These are phyloP conservation scores for Ectropis grisescens DNA, from an alignment of 1,140 invertebrate species.

Conservation along the genomic window DNA sequence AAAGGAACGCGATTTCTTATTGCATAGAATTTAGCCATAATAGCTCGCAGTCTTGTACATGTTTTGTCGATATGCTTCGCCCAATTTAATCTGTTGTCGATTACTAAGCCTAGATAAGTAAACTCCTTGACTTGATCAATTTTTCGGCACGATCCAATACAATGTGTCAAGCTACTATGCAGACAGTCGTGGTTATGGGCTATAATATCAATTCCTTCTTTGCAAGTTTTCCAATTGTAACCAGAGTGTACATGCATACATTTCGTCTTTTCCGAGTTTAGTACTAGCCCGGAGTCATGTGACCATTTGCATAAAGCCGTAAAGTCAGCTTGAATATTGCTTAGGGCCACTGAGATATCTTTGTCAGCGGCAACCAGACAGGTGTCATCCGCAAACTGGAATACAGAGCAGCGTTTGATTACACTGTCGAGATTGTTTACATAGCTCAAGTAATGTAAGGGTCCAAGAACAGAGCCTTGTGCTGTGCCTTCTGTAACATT, in stretches of 20 bases:
- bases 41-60: slow-evolving; percentile 11
- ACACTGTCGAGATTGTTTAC: slow-evolving; percentile 7
- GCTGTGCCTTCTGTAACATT: slow-evolving; percentile 8
- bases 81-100: slow-evolving; percentile 15
- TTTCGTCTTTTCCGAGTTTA: slow-evolving; percentile 16
- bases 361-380: slow-evolving; percentile 10
- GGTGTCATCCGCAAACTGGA: slow-evolving; percentile 19
- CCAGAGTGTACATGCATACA: slow-evolving; percentile 13
- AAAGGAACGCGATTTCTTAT: slow-evolving; percentile 8
- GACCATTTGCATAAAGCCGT: slow-evolving; percentile 13
- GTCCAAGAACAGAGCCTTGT: slow-evolving; percentile 17
- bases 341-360: slow-evolving; percentile 1
- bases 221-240: slow-evolving; percentile 5
- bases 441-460: slow-evolving; percentile 12
- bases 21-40: slow-evolving; percentile 12
- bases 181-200: slow-evolving; percentile 8
- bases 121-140: slow-evolving; percentile 8
- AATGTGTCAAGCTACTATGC: slow-evolving; percentile 3
- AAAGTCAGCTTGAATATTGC: slow-evolving; percentile 10
- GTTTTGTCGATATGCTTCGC: slow-evolving; percentile 10
- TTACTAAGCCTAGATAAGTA: slow-evolving; percentile 10
- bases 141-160: background rate
- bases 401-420: slow-evolving; percentile 7
- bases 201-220: background rate
- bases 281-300: slow-evolving; percentile 13